Conservation (phyloP, 2,797 vertebrate genomes). For the Sebastes hopkinsi region DNA sequence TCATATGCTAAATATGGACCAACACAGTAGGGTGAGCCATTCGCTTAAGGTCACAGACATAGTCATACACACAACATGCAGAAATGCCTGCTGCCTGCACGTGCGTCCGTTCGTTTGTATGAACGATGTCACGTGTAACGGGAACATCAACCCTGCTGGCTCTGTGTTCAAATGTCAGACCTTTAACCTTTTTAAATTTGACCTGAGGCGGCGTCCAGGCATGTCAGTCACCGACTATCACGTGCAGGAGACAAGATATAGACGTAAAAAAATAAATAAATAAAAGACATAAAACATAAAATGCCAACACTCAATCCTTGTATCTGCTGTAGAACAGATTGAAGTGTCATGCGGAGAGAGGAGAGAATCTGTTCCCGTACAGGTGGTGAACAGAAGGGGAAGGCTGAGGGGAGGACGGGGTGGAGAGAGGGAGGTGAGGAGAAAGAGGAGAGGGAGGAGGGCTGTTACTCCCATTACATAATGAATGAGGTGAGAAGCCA, state of each 20-base stretch:
- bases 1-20: conserved; percentile 34
- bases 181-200: conserved; percentile 78
- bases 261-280: not conserved
- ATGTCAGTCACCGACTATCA: conserved; percentile 49
- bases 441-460: conserved; percentile 46
- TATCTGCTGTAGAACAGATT: conserved; percentile 69
- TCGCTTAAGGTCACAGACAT: conserved; percentile 48
- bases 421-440: conserved; percentile 49
- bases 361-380: conserved; percentile 77
- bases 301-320: conserved; percentile 43
- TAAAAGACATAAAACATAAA: conserved; percentile 38
- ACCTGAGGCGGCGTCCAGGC: conserved; percentile 65
- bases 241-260: conserved; percentile 29
- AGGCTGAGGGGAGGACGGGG: conserved; percentile 70
- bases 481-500: conserved; percentile 71
- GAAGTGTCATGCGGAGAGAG: conserved; percentile 74
- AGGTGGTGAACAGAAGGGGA: conserved; percentile 82
- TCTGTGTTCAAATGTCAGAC: conserved; percentile 80
- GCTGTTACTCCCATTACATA: conserved; percentile 74
- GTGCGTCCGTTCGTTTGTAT: not conserved
- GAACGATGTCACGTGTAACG: conserved; percentile 42
- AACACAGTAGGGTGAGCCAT: conserved; percentile 14
- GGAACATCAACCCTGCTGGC: conserved; percentile 56
- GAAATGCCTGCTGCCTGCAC: not conserved
- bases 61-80: conserved; percentile 19